These are phyloP conservation scores for Tenrec ecaudatus DNA, from an alignment of 2,113 vertebrate genomes.

Conservation along the genomic window DNA sequence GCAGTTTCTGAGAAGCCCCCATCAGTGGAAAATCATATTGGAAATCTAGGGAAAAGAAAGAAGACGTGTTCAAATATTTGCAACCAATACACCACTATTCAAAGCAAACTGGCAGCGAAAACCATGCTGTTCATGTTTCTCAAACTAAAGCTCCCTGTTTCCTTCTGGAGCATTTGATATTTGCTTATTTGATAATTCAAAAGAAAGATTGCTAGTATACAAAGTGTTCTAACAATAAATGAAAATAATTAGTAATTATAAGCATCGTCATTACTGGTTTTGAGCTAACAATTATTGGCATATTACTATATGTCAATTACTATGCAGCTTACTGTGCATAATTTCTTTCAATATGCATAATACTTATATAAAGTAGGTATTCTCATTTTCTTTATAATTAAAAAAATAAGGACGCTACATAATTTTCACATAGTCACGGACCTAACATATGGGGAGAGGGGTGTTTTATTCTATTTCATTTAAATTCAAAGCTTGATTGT, in stretches of 20 bases:
- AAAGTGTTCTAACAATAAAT: conserved; percentile 43
- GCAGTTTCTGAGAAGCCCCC: conserved; percentile 29
- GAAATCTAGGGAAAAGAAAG: conserved; percentile 57
- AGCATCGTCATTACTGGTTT: not conserved
- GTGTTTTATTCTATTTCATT: conserved; percentile 4
- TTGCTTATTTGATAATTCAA: not conserved
- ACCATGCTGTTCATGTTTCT: conserved; percentile 35
- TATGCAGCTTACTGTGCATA: not conserved
- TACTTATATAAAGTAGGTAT: not conserved
- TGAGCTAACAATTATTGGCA: not conserved
- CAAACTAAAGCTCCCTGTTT: not conserved
- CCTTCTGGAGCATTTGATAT: conserved; percentile 38
- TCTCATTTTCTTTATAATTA: conserved; percentile 10
- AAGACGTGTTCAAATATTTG: not conserved
- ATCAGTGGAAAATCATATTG: not conserved
- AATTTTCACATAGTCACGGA: not conserved
- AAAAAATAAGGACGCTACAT: not conserved
- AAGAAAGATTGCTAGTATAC: conserved; percentile 53
- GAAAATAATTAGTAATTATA: conserved; percentile 14
- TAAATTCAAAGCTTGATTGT: not conserved
- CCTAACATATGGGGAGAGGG: not conserved
- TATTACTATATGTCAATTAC: not conserved
- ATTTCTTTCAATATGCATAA: not conserved
- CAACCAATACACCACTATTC: conserved; percentile 2
- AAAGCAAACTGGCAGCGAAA: conserved; percentile 41